Conservation (phyloP, 2,888 invertebrate species). For the Acleris cristana region DNA sequence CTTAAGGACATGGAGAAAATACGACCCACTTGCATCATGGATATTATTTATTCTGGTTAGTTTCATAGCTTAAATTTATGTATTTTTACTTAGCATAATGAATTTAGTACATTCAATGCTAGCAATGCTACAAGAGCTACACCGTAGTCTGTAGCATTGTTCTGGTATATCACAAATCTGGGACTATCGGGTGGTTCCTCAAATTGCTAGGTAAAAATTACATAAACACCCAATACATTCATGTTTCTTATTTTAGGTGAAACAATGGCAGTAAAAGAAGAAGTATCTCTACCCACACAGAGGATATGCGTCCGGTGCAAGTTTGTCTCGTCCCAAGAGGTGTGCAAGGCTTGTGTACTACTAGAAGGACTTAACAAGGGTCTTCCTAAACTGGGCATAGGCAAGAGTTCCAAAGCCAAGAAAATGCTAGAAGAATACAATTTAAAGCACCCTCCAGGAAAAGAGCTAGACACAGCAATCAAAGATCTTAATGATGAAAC, state of each 20-base stretch:
- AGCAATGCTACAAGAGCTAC: not conserved
- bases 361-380: conserved; percentile 98
- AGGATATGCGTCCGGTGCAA: conserved; percentile 93
- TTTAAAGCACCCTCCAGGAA: conserved; percentile 51
- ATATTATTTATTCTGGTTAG: conserved; percentile 94
- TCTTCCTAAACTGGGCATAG: conserved; percentile 94
- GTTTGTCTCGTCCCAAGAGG: conserved; percentile 94
- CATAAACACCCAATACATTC: not conserved
- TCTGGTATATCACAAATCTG: not conserved
- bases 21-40: conserved; percentile 95
- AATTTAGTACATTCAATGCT: too few relatives aligned
- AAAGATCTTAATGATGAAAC: conserved; percentile 57
- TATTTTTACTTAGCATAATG: too few relatives aligned
- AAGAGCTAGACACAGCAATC: conserved; percentile 47
- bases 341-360: conserved; percentile 98
- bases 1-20: conserved; percentile 98
- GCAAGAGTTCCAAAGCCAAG: conserved; percentile 92
- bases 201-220: not conserved
- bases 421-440: conserved; percentile 85
- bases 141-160: not conserved
- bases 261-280: conserved; percentile 91
- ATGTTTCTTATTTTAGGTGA: conserved; percentile 85
- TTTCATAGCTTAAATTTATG: not conserved
- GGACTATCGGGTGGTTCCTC: too few relatives aligned
- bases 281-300: conserved; percentile 91